A percentile compares a stretch with the other conserved stretches of the same genome.
phyloP scores from a whole-genome alignment of 2,888 invertebrate genomes.

The Spodoptera exigua region DNA sequence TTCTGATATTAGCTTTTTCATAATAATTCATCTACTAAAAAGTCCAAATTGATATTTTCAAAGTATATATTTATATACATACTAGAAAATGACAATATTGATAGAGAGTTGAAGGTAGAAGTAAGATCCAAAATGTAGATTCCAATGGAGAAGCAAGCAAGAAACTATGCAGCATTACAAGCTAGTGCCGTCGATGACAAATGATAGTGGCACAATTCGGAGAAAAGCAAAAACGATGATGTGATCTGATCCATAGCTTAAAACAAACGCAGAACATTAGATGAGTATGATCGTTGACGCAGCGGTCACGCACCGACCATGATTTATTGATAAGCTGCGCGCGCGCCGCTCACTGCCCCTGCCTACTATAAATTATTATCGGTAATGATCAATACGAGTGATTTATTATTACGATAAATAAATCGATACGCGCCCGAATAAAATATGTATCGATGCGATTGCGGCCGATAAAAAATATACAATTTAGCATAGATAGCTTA shows the following conservation, averaged over 20 bases:
- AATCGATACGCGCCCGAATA: constrained; percentile 76
- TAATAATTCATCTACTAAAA: too few species aligned
- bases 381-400: constrained; percentile 83
- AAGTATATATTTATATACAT: too few species aligned
- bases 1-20: not conserved
- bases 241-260: constrained; percentile 35
- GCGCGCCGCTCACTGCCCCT: constrained; percentile 65
- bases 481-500: constrained; percentile 60
- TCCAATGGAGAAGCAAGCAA: too few species aligned
- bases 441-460: constrained; percentile 67
- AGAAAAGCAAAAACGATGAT: constrained; percentile 43
- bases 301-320: constrained; percentile 59
- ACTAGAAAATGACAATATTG: too few species aligned
- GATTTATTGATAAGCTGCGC: constrained; percentile 70
- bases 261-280: constrained; percentile 58
- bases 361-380: constrained; percentile 85
- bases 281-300: constrained; percentile 48
- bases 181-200: constrained; percentile 22
- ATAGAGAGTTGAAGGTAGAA: too few species aligned
- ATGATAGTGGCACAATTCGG: constrained; percentile 26
- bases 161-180: too few species aligned
- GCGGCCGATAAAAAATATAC: constrained; percentile 59
- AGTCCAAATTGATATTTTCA: too few species aligned
- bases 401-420: constrained; percentile 85
- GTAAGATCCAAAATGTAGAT: too few species aligned